A percentile compares a stretch with the other conserved stretches of the same genome.
phyloP scores from a whole-genome alignment of 2,113 vertebrate genomes.

The Callipepla squamata region DNA sequence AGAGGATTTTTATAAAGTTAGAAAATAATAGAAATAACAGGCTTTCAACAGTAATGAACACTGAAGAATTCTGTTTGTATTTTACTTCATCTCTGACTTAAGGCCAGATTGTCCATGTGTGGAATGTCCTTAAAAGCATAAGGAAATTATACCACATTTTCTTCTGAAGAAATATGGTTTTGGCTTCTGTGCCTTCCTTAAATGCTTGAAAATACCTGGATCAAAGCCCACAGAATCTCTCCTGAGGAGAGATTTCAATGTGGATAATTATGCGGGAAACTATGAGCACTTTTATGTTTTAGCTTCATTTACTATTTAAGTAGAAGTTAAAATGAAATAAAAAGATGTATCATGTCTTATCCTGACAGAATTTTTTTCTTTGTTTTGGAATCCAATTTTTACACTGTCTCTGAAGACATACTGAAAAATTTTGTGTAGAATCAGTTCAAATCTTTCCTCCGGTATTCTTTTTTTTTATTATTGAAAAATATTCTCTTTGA shows the following conservation, averaged over 20 bases:
- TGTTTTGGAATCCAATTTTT: slow-evolving; percentile 48
- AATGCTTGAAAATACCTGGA: slow-evolving; percentile 41
- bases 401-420: slow-evolving; percentile 30
- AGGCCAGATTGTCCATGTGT: neutral
- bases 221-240: slow-evolving; percentile 51
- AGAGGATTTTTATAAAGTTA: neutral
- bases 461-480: neutral
- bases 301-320: slow-evolving; percentile 56
- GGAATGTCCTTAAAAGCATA: slow-evolving; percentile 9
- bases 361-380: slow-evolving; percentile 46
- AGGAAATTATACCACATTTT: neutral
- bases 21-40: neutral
- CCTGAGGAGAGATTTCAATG: slow-evolving; percentile 35
- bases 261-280: slow-evolving; percentile 51
- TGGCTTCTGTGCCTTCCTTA: slow-evolving; percentile 20
- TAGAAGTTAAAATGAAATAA: slow-evolving; percentile 59
- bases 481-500: slow-evolving; percentile 15
- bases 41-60: neutral
- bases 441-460: slow-evolving; percentile 5
- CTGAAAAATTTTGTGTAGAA: slow-evolving; percentile 2
- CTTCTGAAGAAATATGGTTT: slow-evolving; percentile 13
- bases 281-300: slow-evolving; percentile 48
- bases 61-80: neutral
- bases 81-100: slow-evolving; percentile 1
- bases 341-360: slow-evolving; percentile 56